Base-by-base conservation (phyloP, 1,140 invertebrate species). In the Calycopis cecrops region DNA sequence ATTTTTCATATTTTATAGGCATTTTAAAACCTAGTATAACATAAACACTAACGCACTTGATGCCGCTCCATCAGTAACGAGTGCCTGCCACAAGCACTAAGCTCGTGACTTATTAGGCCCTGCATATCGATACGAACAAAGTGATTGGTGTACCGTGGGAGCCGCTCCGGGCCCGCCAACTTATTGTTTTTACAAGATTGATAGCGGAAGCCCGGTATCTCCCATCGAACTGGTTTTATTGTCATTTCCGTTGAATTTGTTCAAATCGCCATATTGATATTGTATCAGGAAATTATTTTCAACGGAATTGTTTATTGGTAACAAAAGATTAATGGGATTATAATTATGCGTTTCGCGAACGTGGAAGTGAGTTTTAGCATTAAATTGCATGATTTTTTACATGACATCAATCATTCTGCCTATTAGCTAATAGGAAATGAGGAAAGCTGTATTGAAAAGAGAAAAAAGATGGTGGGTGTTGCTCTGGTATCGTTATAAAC, bases 381-480 rank as follows among this genome's bases (percentile, higher is more conserved):
- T 53, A 16, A 28, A 42, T 38, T 44, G 51, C 51, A 34, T 14
- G 12, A 44, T 52, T 53, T 44, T 33, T 34, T 53, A 28, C 12
- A 9, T 35, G 17, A 37, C 71, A 85, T 85, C 52, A 79, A 82
- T 85, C 79, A 82, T 69, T 60, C 49, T 71, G 57, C 69, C 68
- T 71, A 76, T 78, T 79, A 71, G 71, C 64, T 76, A 76, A 79
- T 77, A 76, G 71, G 73, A 73, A 79, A 71, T 69, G 63, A 64
- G 63, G 54, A 53, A 60, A 62, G 4, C 42, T 57, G 59, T 44
- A 35, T n/a, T 53, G 38, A 44, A 44, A 52, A 52, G 38, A 38
- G 37, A 53, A 53, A 42, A 42, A 42, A 42, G 12, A 16, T 12
- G n/a, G 70, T 79, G 79, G 82, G 80, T 84, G 79, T 77, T 64